Conservation (phyloP, 2,888 invertebrate genomes). For the Drosophila longiperda region DNA sequence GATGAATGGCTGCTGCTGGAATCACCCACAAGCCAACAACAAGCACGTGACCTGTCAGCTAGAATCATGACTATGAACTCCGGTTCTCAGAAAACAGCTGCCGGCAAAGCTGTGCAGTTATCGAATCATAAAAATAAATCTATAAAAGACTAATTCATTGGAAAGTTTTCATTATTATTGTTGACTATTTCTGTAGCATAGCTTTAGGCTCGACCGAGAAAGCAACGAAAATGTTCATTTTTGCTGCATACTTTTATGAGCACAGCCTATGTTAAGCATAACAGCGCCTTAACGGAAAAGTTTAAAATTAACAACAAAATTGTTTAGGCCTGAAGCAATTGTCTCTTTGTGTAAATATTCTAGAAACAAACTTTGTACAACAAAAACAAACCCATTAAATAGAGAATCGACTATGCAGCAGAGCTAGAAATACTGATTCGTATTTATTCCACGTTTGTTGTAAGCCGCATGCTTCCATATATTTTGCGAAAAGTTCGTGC, state of each 20-base stretch:
- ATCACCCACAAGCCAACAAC: slow-evolving; percentile 11
- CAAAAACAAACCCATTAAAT: not conserved
- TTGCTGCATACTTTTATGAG: slow-evolving; percentile 11
- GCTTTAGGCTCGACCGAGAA: not conserved
- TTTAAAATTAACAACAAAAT: not conserved
- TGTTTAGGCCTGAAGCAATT: not conserved
- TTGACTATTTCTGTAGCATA: slow-evolving; percentile 6
- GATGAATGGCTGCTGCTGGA: slow-evolving; percentile 61
- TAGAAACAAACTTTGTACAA: not conserved
- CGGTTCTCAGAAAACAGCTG: slow-evolving; percentile 13
- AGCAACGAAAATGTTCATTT: accelerated
- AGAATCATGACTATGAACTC: slow-evolving; percentile 20
- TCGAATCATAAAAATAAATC: not conserved
- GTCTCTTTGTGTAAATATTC: not conserved
- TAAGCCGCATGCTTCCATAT: slow-evolving; percentile 1
- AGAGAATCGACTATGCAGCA: not conserved
- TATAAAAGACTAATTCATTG: not conserved
- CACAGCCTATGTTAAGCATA: not conserved
- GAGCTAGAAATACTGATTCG: not conserved
- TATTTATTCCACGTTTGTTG: slow-evolving; percentile 8
- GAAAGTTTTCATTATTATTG: not conserved
- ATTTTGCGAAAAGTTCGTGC: slow-evolving; percentile 16
- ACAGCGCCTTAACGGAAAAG: not conserved
- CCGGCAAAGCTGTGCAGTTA: not conserved
- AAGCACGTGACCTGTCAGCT: slow-evolving; percentile 41